Evolutionary conservation across 2,888 invertebrate genomes (phyloP).

Genomic region (Caenorhabditis sp.): DNA sequence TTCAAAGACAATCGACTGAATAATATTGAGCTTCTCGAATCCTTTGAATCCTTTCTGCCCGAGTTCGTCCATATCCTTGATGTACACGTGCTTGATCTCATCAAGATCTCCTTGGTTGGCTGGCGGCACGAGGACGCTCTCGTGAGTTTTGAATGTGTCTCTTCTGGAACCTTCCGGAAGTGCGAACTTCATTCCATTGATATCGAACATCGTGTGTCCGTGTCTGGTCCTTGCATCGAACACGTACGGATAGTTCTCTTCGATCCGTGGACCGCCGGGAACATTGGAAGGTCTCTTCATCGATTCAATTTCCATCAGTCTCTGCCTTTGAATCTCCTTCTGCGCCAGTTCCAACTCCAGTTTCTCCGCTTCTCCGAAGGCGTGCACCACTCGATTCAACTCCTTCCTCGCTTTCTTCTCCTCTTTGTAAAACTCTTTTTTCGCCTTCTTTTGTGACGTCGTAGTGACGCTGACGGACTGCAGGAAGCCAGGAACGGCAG

Average conservation of each 20-base stretch:
- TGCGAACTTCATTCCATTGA: slow-evolving; percentile 86
- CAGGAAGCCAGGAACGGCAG: slow-evolving; percentile 40
- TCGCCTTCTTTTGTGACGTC: slow-evolving; percentile 61
- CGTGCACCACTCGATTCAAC: slow-evolving; percentile 86
- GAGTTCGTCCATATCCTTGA: slow-evolving; percentile 85
- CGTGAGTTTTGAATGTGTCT: slow-evolving; percentile 86
- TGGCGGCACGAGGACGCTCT: slow-evolving; percentile 85
- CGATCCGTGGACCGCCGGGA: slow-evolving; percentile 40
- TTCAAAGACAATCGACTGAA: slow-evolving; percentile 95
- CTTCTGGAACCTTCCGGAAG: slow-evolving; percentile 88
- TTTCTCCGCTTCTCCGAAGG: slow-evolving; percentile 78
- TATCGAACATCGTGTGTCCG: slow-evolving; percentile 85
- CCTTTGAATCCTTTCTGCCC: slow-evolving; percentile 92
- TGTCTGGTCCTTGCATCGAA: slow-evolving; percentile 87
- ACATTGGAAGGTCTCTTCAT: slow-evolving; percentile 77
- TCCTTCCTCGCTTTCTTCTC: slow-evolving; percentile 64
- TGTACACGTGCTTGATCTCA: slow-evolving; percentile 82
- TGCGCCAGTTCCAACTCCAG: slow-evolving; percentile 69
- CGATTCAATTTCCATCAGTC: slow-evolving; percentile 79
- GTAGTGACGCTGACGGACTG: slow-evolving; percentile 70
- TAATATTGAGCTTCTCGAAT: slow-evolving; percentile 89
- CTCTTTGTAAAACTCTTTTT: slow-evolving; percentile 68
- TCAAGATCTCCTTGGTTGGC: slow-evolving; percentile 73
- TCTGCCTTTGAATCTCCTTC: slow-evolving; percentile 64
- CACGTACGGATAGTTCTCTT: slow-evolving; percentile 87